Conservation (phyloP, 2,888 invertebrate genomes). For the Drosophila emarginata region DNA sequence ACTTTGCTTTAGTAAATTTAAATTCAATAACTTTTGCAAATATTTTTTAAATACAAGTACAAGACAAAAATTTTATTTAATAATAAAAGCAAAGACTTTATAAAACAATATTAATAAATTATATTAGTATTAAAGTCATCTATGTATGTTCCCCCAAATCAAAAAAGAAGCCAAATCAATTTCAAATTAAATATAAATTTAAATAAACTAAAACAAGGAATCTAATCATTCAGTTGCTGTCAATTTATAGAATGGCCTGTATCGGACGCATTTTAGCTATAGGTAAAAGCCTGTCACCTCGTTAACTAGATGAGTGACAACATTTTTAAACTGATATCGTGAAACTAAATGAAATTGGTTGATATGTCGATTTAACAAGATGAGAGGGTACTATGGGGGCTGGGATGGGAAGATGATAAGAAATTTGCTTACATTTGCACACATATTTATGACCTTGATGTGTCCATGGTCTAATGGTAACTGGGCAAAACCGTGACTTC, state of each 20-base stretch:
- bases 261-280: background rate
- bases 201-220: background rate
- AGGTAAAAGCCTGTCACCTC: background rate
- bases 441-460: background rate
- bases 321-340: constrained; percentile 6
- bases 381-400: background rate
- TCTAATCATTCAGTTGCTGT: constrained; percentile 3
- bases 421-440: background rate
- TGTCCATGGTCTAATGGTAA: background rate
- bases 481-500: constrained; percentile 9
- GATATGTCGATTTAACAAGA: constrained; percentile 13
- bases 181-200: background rate
- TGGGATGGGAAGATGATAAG: background rate
- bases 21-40: too few relatives aligned
- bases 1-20: too few relatives aligned
- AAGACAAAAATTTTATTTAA: too few relatives aligned
- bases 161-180: background rate
- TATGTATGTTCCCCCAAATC: too few relatives aligned
- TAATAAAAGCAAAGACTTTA: too few relatives aligned
- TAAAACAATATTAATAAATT: too few relatives aligned
- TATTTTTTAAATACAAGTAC: too few relatives aligned
- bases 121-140: too few relatives aligned
- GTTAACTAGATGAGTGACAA: constrained; percentile 7
- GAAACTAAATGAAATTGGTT: background rate
- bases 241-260: background rate